Percentiles rank a stretch among this genome's conserved stretches.
phyloP scores from a whole-genome alignment of 2,113 vertebrate genomes.

The Sclerurus mexicanus region DNA sequence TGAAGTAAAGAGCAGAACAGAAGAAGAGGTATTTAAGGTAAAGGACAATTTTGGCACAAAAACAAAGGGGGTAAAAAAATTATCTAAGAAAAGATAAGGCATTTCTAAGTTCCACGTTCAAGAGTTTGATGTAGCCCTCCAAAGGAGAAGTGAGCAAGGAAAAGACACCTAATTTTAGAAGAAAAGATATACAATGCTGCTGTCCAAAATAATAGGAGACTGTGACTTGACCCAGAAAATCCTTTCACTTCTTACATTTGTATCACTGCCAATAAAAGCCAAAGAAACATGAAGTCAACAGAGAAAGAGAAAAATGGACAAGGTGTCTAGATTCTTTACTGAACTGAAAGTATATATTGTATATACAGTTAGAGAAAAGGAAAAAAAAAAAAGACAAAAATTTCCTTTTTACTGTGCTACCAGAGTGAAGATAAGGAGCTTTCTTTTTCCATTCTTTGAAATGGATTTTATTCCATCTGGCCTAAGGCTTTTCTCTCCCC shows the following conservation, averaged over 20 bases:
- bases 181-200: conserved; percentile 23
- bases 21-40: background rate
- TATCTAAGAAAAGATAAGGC: background rate
- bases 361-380: background rate
- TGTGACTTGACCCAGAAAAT: conserved; percentile 44
- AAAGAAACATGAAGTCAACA: background rate
- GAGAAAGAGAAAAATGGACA: background rate
- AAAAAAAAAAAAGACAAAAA: background rate
- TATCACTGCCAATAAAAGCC: conserved; percentile 4
- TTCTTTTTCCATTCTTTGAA: background rate
- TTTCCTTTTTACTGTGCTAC: background rate
- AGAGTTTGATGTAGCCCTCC: background rate
- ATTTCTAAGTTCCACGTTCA: background rate
- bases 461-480: background rate
- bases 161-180: conserved; percentile 27
- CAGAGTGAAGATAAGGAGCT: background rate
- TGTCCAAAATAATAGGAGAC: conserved; percentile 30
- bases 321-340: background rate
- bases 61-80: background rate
- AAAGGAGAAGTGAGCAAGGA: background rate
- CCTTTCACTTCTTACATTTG: conserved; percentile 14
- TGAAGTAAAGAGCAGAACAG: background rate
- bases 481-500: background rate
- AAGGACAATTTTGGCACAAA: background rate
- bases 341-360: background rate